Percentiles rank a stretch among this genome's conserved stretches.
phyloP scores from a whole-genome alignment of 2,797 vertebrate genomes.

The Zenarchopterus dispar region DNA sequence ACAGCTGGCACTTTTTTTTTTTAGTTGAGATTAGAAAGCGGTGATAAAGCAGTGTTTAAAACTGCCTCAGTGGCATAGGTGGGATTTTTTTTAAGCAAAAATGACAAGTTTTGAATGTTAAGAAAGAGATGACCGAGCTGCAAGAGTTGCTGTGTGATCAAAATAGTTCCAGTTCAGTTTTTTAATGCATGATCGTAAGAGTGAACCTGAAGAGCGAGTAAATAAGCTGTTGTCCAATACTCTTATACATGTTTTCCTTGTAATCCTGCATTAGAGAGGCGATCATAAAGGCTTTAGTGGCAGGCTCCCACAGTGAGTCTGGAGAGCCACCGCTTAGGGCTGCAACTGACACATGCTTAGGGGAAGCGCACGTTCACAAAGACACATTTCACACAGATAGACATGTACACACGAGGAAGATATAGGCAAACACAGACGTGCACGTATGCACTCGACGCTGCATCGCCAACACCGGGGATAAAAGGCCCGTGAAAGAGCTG shows the following conservation, averaged over 20 bases:
- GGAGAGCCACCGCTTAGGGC: slow-evolving; percentile 48
- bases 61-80: no score
- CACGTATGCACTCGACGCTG: slow-evolving; percentile 27
- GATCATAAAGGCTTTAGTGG: slow-evolving; percentile 54
- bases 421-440: slow-evolving; percentile 25
- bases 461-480: slow-evolving; percentile 67
- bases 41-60: no score
- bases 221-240: slow-evolving; percentile 45
- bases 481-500: slow-evolving; percentile 75
- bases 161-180: no score
- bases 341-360: slow-evolving; percentile 65
- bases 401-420: slow-evolving; percentile 13
- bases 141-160: no score
- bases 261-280: slow-evolving; percentile 71
- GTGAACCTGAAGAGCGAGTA: slow-evolving; percentile 21
- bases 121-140: no score
- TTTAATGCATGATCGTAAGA: not conserved
- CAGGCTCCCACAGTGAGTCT: slow-evolving; percentile 55
- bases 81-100: no score
- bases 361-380: slow-evolving; percentile 55
- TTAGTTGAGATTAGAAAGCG: no score
- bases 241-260: slow-evolving; percentile 51
- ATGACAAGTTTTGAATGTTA: no score
- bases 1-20: no score
- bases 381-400: slow-evolving; percentile 19